Evolutionary conservation across 2,888 invertebrate genomes (phyloP).

Genomic region (Leptinotarsa juncta): DNA sequence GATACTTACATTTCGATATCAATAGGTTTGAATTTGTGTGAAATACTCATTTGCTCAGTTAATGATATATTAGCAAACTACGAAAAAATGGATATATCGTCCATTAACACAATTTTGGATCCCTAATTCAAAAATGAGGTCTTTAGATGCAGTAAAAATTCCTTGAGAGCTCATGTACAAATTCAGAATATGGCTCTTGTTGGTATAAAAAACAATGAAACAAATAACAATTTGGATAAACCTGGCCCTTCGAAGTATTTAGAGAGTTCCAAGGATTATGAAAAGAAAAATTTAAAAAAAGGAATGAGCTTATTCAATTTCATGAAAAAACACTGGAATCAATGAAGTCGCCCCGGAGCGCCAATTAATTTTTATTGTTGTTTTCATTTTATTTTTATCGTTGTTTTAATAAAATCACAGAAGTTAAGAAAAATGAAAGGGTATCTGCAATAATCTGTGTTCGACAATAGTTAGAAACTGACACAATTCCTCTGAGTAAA

Average conservation of each 20-base stretch:
- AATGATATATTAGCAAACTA: constrained; percentile 15
- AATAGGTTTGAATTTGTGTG: not conserved
- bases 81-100: constrained; percentile 18
- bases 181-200: constrained; percentile 25
- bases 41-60: constrained; percentile 2
- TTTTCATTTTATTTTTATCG: too few relatives aligned
- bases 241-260: not conserved
- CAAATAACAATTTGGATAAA: not conserved
- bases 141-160: constrained; percentile 22
- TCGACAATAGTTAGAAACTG: constrained; percentile 16
- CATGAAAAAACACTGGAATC: not conserved
- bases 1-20: too few relatives aligned
- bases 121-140: constrained; percentile 25
- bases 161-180: constrained; percentile 16
- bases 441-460: constrained; percentile 19
- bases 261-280: not conserved
- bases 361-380: too few relatives aligned
- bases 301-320: not conserved
- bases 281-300: not conserved
- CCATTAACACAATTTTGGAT: constrained; percentile 18
- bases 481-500: not conserved
- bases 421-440: not conserved
- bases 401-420: too few relatives aligned
- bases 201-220: not conserved
- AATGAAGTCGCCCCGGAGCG: too few relatives aligned